phyloP scores from a whole-genome alignment of 1,140 invertebrate species.

The Caenorhabditis latens region DNA sequence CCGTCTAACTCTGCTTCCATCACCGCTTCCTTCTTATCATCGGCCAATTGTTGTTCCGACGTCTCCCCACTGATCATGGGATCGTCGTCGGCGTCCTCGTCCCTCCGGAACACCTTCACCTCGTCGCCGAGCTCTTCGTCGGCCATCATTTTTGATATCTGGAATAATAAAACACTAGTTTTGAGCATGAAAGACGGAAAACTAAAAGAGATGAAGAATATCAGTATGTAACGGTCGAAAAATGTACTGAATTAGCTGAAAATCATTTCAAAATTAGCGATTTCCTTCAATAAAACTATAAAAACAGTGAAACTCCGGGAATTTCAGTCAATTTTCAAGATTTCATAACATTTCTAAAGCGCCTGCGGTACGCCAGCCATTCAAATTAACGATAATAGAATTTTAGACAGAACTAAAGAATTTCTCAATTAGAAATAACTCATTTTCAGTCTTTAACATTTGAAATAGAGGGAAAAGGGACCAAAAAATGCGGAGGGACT shows the following conservation, averaged over 20 bases:
- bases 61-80: conserved; percentile 39
- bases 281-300: too few relatives aligned
- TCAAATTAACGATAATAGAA: too few relatives aligned
- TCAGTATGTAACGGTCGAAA: too few relatives aligned
- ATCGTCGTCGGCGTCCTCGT: conserved; percentile 54
- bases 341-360: too few relatives aligned
- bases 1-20: conserved; percentile 66
- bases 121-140: conserved; percentile 66
- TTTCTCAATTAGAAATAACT: too few relatives aligned
- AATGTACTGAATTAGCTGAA: too few relatives aligned
- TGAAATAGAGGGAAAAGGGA: neutral
- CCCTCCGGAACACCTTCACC: conserved; percentile 66
- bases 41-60: conserved; percentile 62
- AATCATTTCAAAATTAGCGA: too few relatives aligned
- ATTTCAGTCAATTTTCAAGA: too few relatives aligned
- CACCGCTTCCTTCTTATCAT: conserved; percentile 69
- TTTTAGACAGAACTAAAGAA: too few relatives aligned
- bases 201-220: neutral
- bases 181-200: neutral
- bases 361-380: too few relatives aligned
- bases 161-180: neutral
- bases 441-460: too few relatives aligned
- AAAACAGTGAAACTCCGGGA: too few relatives aligned
- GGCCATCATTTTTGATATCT: conserved; percentile 57
- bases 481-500: neutral